These are phyloP conservation scores for Microplitis mediator DNA, from an alignment of 1,140 invertebrate species.

Conservation along the genomic window DNA sequence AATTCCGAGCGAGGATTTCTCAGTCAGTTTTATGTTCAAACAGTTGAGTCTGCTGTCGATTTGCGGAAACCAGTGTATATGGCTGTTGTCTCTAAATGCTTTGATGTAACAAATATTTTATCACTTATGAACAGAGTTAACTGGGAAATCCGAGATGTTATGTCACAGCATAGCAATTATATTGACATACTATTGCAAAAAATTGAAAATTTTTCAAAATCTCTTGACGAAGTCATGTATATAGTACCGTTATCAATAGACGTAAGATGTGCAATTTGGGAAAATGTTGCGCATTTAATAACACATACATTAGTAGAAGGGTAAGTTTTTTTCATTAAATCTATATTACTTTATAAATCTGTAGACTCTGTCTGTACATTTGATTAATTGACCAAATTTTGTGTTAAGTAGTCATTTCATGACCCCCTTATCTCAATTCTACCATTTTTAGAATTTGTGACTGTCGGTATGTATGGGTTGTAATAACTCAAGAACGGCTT, in stretches of 20 bases:
- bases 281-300: conserved; percentile 82
- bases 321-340: conserved; percentile 57
- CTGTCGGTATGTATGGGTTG: too few species aligned
- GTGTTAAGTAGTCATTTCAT: too few species aligned
- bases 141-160: conserved; percentile 96
- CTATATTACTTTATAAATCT: too few species aligned
- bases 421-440: too few species aligned
- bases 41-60: conserved; percentile 72
- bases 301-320: conserved; percentile 91
- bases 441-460: too few species aligned
- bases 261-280: conserved; percentile 80
- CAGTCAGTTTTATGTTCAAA: conserved; percentile 80
- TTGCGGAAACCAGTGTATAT: conserved; percentile 85
- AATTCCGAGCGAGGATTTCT: conserved; percentile 49
- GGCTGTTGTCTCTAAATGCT: conserved; percentile 76
- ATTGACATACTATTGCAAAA: conserved; percentile 74
- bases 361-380: too few species aligned
- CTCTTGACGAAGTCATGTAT: conserved; percentile 72
- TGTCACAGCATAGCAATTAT: conserved; percentile 93
- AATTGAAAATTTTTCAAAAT: conserved; percentile 78
- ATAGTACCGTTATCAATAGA: conserved; percentile 74
- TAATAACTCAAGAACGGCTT: too few species aligned
- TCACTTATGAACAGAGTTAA: conserved; percentile 88
- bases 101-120: conserved; percentile 82
- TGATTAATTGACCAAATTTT: too few species aligned